phyloP scores from a whole-genome alignment of 2,113 vertebrate genomes.

The Rhinogobius similis region DNA sequence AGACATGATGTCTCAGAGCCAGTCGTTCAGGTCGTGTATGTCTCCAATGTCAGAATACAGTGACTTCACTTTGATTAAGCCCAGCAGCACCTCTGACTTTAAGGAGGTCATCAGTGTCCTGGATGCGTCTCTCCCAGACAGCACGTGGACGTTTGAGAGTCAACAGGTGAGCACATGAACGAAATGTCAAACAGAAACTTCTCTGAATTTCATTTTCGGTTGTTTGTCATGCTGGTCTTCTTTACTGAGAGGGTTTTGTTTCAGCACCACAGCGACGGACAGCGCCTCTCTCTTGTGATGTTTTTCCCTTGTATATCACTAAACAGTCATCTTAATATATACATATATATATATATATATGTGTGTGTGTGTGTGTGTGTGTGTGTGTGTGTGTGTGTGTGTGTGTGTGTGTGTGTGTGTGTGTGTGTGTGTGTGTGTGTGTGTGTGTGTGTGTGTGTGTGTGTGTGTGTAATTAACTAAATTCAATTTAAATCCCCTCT shows the following conservation, averaged over 20 bases:
- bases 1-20: slow-evolving; percentile 83
- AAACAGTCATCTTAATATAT: too few species aligned
- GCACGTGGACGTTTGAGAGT: slow-evolving; percentile 64
- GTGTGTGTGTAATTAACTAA: too few species aligned
- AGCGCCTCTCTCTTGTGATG: too few species aligned
- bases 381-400: too few species aligned
- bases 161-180: slow-evolving; percentile 54
- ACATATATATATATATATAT: too few species aligned
- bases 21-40: slow-evolving; percentile 85
- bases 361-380: too few species aligned
- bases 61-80: slow-evolving; percentile 85
- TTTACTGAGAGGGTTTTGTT: not conserved
- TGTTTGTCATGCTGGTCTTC: not conserved
- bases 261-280: slow-evolving; percentile 50
- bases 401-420: too few species aligned
- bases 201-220: too few species aligned
- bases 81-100: slow-evolving; percentile 66
- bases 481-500: too few species aligned
- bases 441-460: too few species aligned
- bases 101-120: slow-evolving; percentile 60
- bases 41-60: slow-evolving; percentile 82
- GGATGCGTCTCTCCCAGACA: slow-evolving; percentile 63
- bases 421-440: too few species aligned
- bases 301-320: too few species aligned
- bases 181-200: not conserved